These are phyloP conservation scores for Pogoniulus pusillus DNA, from an alignment of 2,797 vertebrate species.

Conservation along the genomic window DNA sequence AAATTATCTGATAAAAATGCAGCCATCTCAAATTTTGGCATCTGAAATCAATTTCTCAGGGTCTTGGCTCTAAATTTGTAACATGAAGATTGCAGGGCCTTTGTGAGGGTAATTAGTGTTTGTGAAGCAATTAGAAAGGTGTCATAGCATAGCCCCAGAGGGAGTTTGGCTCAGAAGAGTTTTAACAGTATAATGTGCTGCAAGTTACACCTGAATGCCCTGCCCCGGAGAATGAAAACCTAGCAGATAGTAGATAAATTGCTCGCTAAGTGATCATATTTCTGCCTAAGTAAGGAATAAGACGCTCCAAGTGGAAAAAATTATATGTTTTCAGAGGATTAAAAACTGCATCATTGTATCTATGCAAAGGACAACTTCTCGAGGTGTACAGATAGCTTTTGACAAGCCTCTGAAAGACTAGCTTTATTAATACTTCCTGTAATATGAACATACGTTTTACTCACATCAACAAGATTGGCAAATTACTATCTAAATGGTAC, in stretches of 20 bases:
- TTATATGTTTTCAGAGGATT: not conserved
- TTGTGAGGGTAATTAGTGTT: slow-evolving; percentile 8
- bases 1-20: not conserved
- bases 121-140: not conserved
- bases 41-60: not conserved
- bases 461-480: not conserved
- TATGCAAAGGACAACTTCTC: not conserved
- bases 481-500: not conserved
- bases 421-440: not conserved
- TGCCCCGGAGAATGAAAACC: not conserved
- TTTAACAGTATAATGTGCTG: not conserved
- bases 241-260: not conserved
- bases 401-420: not conserved
- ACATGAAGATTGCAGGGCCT: not conserved
- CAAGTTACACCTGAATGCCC: not conserved
- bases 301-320: not conserved
- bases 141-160: not conserved
- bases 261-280: not conserved
- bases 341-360: not conserved
- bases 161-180: not conserved
- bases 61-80: not conserved
- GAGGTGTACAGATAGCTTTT: not conserved
- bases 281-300: not conserved
- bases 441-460: not conserved
- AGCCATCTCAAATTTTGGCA: not conserved